A percentile compares a stretch with the other conserved stretches of the same genome.
Evolutionary conservation across 2,113 vertebrate species (phyloP).

Genomic region (Amblyornis subalaris): DNA sequence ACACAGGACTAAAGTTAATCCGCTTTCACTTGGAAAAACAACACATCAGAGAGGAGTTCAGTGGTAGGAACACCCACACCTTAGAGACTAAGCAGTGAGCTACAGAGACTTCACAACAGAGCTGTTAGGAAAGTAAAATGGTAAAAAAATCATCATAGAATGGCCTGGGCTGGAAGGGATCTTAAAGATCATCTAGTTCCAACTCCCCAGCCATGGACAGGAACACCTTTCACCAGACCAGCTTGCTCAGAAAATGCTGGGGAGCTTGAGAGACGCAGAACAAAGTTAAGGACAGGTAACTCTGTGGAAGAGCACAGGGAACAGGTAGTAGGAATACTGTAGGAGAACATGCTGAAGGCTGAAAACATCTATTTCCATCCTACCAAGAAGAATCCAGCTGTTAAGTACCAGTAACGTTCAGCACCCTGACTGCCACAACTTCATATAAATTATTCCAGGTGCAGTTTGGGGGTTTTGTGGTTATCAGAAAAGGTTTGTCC

Average conservation of each 20-base stretch:
- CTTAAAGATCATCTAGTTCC: background rate
- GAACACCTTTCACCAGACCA: background rate
- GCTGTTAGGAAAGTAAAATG: background rate
- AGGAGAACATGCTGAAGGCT: background rate
- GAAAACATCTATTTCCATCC: background rate
- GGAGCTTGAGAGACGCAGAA: background rate
- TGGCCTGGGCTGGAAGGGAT: background rate
- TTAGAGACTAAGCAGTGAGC: background rate
- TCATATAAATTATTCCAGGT: background rate
- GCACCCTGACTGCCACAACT: background rate
- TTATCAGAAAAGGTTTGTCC: background rate
- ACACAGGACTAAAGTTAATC: background rate
- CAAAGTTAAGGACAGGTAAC: background rate
- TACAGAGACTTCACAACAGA: background rate
- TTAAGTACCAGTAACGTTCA: background rate
- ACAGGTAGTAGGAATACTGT: background rate
- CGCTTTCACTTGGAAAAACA: background rate
- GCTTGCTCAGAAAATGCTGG: background rate
- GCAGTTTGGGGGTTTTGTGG: background rate
- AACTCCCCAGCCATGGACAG: background rate
- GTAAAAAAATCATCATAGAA: background rate
- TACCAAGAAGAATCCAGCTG: background rate
- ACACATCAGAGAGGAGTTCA: background rate
- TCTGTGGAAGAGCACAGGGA: background rate
- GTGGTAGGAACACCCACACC: background rate